Base-by-base conservation (phyloP, 2,797 vertebrate genomes). In the Rhinella marina region DNA sequence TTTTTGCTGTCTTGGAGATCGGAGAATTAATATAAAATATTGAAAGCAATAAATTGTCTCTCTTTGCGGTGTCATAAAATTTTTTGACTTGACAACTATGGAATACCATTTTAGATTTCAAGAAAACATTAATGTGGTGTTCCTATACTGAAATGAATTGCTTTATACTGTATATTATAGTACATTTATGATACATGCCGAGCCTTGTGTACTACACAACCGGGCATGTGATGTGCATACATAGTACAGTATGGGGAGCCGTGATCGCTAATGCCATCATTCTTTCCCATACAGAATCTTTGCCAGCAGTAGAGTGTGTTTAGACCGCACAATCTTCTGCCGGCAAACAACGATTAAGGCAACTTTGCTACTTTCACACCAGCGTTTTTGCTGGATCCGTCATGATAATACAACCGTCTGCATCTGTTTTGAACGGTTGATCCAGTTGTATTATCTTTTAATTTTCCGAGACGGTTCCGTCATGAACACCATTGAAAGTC, bases 1-100 rank as follows among this genome's bases (percentile, higher is more conserved):
- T 88, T 85, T 81, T 73, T 70, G 68, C 27, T n/a, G 52, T 73
- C 75, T 88, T 50, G 54, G 82, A 88, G 77, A 85, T 85, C 76
- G 19, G 23, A n/a, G 54, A 56, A 88, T 85, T 88, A 85, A 85
- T 85, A 81, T 88, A 81, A 88, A 72, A 88, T 88, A 85, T 88
- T 88, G 87, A 88, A 81, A 64, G 29, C 64, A 85, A 85, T 88
- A 88, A 88, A 88, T 88, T 80, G 66, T 70, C 61, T 77, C 76
- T 81, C 84, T 86, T 86, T 86, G 84, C 56, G 78, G 79, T 86
- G 62, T 86, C 59, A 86, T 85, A 88, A 86, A 88, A 86, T 56
- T 88, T 88, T 66, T 86, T 52, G 84, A 64, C 79, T 82, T 86
- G 83, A 88, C 68, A 77, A 77, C 88, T 82, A 70, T 78, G 79